Percentiles rank a stretch among this genome's conserved stretches.
These are phyloP conservation scores for Dysmachus trigonus DNA, from an alignment of 2,888 invertebrate genomes.

Conservation along the genomic window DNA sequence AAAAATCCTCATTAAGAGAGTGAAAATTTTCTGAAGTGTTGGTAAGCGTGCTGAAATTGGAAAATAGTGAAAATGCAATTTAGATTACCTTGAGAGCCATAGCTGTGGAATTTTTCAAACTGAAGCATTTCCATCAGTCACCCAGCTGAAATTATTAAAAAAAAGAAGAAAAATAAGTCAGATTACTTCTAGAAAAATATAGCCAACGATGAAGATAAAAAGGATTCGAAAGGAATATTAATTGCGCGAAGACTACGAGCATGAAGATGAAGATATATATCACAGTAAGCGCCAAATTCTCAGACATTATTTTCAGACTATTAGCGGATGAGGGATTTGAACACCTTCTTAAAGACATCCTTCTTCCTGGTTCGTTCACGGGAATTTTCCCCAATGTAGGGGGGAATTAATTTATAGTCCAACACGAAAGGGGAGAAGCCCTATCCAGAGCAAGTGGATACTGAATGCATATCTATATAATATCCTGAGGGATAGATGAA, in stretches of 20 bases:
- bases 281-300: background rate
- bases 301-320: background rate
- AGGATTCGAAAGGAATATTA: background rate
- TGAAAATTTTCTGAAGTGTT: background rate
- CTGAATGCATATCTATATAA: background rate
- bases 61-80: background rate
- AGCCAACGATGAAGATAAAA: background rate
- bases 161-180: background rate
- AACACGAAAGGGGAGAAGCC: background rate
- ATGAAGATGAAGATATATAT: background rate
- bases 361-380: background rate
- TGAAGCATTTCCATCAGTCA: background rate
- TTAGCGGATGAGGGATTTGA: background rate
- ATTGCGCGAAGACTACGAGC: too few relatives aligned
- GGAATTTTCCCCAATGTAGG: background rate
- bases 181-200: background rate
- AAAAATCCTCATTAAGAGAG: background rate
- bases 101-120: background rate
- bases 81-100: background rate
- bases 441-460: background rate
- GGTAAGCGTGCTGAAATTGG: background rate
- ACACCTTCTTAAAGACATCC: background rate
- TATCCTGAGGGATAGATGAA: background rate
- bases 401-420: background rate
- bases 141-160: background rate